Evolutionary conservation across 1,140 invertebrate species (phyloP), one percentile per base, ranked within the genome.

Genomic region (Drosophila cardini): DNA sequence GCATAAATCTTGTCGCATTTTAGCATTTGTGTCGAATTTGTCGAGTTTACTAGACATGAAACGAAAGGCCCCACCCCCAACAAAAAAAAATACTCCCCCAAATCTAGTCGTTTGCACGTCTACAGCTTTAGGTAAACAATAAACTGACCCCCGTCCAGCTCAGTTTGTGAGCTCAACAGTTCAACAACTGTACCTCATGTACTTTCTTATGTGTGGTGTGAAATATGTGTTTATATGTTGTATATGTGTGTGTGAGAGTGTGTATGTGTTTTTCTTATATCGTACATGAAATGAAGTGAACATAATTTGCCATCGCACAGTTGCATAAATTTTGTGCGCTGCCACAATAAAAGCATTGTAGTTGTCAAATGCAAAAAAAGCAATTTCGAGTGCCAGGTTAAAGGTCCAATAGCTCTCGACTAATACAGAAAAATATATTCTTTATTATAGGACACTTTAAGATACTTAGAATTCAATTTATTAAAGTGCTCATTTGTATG

Each of bases 11-110:
- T 87, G 84, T 89, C 80, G 85, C 84, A 87, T 87, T 87, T 87
- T 87, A 84, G 82, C 84, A 87, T 87, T 87, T 87, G 84, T 87
- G 84, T 87, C 84, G 84, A 89, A 87, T 87, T 87, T 89, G 84
- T 87, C 83, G 83, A 87, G 84, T 80, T 83, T 79, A 83, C 78
- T 78, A 76, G 55, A 57, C 68, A 76, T 8, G 13, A 52, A 38
- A 11, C 8, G 4, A 15, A 50, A 50, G 8, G 9, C 18, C 9
- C 5, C 15, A 15, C 30, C 7, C 32, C 4, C 55, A 8, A n/a
- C n/a, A 36, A 6, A 10, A 48, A 36, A 8, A 7, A 46, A 13
- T 42, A 2, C 42, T 55, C 0, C 30, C 34, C 45, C 10, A 7
- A 11, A 30, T 46, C 50, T 42, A 64, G 67, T 68, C 62, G 74